These are phyloP conservation scores for Cryptus viduatorius DNA, from an alignment of 2,888 invertebrate species.

Conservation along the genomic window DNA sequence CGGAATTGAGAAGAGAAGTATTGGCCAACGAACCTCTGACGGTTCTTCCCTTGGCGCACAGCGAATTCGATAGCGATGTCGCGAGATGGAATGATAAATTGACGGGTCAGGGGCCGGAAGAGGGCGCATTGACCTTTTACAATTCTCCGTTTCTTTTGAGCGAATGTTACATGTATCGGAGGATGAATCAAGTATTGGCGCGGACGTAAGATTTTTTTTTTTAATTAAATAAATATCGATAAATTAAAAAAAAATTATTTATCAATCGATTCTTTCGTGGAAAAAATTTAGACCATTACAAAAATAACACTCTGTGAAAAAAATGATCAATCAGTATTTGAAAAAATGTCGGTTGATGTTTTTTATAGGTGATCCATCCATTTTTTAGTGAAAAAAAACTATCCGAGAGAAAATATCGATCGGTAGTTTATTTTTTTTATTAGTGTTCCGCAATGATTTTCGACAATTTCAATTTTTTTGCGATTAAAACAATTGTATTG, in stretches of 20 bases:
- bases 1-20: constrained; percentile 95
- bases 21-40: constrained; percentile 94
- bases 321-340: not conserved
- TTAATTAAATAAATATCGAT: not conserved
- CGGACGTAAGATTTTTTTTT: constrained; percentile 86
- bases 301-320: too few relatives aligned
- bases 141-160: constrained; percentile 93
- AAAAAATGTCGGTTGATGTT: too few relatives aligned
- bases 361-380: too few relatives aligned
- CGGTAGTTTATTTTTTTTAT: too few relatives aligned
- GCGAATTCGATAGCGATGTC: constrained; percentile 86
- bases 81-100: constrained; percentile 91
- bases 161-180: constrained; percentile 96
- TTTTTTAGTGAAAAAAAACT: not conserved
- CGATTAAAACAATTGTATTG: constrained; percentile 2
- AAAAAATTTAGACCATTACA: too few relatives aligned
- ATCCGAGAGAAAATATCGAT: too few relatives aligned
- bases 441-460: too few relatives aligned
- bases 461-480: not conserved
- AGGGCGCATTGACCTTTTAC: constrained; percentile 86
- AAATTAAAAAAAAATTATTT: too few relatives aligned
- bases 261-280: too few relatives aligned
- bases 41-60: constrained; percentile 83
- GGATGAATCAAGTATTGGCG: constrained; percentile 89
- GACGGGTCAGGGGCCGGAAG: constrained; percentile 78